Evolutionary conservation across 2,797 vertebrate genomes (phyloP).

Genomic region (Scolopax rusticola): DNA sequence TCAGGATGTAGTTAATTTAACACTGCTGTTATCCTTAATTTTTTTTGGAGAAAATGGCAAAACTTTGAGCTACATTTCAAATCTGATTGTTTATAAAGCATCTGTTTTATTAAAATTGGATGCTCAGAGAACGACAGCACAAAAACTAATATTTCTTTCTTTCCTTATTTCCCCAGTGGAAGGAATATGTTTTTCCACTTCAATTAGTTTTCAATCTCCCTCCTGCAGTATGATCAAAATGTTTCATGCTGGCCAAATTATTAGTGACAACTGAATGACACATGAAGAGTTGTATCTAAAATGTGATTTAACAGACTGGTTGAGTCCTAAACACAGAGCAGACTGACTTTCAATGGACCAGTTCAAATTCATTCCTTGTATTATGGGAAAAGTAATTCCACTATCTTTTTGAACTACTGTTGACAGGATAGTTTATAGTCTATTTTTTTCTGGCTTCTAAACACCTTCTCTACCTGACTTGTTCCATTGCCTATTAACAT

Average conservation of each 20-base stretch:
- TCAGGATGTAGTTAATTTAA: background rate
- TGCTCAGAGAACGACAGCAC: background rate
- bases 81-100: background rate
- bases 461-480: background rate
- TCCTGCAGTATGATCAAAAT: conserved; percentile 41
- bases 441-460: background rate
- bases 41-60: background rate
- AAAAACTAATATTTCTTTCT: conserved; percentile 31
- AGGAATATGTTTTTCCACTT: conserved; percentile 29
- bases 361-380: background rate
- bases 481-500: background rate
- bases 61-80: background rate
- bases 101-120: conserved; percentile 43
- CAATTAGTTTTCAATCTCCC: conserved; percentile 53
- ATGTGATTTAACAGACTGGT: conserved; percentile 14
- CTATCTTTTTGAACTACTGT: background rate
- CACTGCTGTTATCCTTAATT: background rate
- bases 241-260: conserved; percentile 35
- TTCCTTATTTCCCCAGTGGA: conserved; percentile 63
- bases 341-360: background rate
- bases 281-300: background rate
- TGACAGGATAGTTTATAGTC: background rate
- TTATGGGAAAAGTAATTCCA: background rate
- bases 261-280: conserved; percentile 7
- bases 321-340: background rate